phyloP scores from a whole-genome alignment of 2,113 vertebrate genomes.

The Azemiops feae region DNA sequence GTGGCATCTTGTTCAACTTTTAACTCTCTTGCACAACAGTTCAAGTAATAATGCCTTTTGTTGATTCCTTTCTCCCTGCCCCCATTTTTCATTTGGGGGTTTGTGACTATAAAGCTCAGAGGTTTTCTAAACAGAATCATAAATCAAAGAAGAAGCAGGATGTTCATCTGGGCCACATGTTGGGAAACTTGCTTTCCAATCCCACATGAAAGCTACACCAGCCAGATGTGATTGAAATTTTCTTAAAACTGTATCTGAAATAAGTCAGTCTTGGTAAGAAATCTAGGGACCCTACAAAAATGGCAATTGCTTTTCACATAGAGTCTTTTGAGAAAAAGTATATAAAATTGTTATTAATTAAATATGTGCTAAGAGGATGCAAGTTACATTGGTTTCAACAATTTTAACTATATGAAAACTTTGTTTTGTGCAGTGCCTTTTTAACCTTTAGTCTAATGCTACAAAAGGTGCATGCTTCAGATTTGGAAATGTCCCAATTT shows the following conservation, averaged over 20 bases:
- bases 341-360: not conserved
- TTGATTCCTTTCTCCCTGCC: not conserved
- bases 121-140: slow-evolving; percentile 8
- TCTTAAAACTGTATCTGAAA: not conserved
- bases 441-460: not conserved
- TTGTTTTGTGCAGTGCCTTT: not conserved
- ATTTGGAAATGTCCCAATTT: not conserved
- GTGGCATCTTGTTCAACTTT: not conserved
- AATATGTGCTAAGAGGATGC: not conserved
- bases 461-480: not conserved
- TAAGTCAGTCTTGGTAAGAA: not conserved
- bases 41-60: not conserved
- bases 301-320: not conserved
- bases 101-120: slow-evolving; percentile 2
- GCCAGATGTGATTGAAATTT: not conserved
- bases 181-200: slow-evolving; percentile 23
- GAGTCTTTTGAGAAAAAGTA: not conserved
- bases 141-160: not conserved
- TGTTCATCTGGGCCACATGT: slow-evolving; percentile 2
- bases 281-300: not conserved
- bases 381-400: not conserved
- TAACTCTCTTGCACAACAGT: not conserved
- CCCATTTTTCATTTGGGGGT: slow-evolving; percentile 15
- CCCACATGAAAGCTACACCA: not conserved
- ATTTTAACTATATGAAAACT: not conserved